Percentiles rank a stretch among this genome's conserved stretches.
phyloP scores from a whole-genome alignment of 2,797 vertebrate species.

The Halcyon smyrnensis region DNA sequence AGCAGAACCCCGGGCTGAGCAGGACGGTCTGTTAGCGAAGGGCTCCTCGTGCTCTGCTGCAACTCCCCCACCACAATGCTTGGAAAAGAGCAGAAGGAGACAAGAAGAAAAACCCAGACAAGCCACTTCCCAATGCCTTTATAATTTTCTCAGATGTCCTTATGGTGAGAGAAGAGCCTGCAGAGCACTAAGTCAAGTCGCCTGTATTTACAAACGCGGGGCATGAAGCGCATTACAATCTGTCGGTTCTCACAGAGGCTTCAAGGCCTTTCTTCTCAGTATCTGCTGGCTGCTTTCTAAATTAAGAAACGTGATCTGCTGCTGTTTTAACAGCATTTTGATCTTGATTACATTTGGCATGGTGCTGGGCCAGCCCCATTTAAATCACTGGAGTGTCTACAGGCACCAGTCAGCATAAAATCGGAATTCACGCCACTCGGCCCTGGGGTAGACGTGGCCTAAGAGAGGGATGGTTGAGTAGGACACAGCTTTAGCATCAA shows the following conservation, averaged over 20 bases:
- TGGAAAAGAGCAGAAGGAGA: not conserved
- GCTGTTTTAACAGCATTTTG: not conserved
- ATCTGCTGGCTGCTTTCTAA: slow-evolving; percentile 12
- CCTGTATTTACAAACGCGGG: not conserved
- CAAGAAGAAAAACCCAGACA: not conserved
- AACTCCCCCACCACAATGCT: not conserved
- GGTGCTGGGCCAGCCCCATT: not conserved
- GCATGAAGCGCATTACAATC: not conserved
- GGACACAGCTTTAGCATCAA: not conserved
- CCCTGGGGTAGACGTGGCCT: accelerated
- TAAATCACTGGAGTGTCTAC: not conserved
- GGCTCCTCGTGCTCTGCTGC: not conserved
- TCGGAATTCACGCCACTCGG: accelerated
- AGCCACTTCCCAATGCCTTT: not conserved
- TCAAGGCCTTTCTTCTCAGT: not conserved
- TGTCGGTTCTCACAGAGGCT: not conserved
- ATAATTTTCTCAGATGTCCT: not conserved
- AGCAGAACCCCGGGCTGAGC: not conserved
- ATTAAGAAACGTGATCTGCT: not conserved
- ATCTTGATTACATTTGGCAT: not conserved
- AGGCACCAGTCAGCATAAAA: not conserved
- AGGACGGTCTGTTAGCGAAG: not conserved
- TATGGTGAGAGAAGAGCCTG: not conserved
- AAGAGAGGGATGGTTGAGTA: not conserved
- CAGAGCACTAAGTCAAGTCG: not conserved